Base-by-base conservation (phyloP, 2,113 vertebrate genomes). In the Arenaria interpres region DNA sequence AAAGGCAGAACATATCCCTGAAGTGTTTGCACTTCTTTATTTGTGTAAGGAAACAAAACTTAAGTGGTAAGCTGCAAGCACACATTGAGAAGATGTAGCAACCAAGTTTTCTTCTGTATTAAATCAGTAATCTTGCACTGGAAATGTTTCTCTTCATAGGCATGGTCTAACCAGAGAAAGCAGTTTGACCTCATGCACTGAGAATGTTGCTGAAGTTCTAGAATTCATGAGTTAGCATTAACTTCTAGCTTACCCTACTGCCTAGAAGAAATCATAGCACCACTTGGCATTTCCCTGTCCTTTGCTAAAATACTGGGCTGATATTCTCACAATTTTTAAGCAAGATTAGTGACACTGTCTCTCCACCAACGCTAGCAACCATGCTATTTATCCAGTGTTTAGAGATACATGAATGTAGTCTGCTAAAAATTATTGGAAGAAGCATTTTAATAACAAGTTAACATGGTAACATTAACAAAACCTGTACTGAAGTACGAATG, bases 301-400 rank as follows among this genome's bases (percentile, higher is more conserved):
- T 71, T 64, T 67, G 7, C 4, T 46, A 63, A 89, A 80, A 28
- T 41, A 57, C 2, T 73, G 15, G 15, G 33, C 4, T 66, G 6
- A 16, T 20, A 30, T 41, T 53, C 8, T 18, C 7, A 25, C 2
- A 9, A 8, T 20, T 63, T 91, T 89, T 37, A 74, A 77, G 3
- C 2, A 56, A 43, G 4, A 9, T 25, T 86, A 3, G 0, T 59
- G 54, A 74, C 2, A 7, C 3, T 41, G 10, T 33, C 11, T 45
- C 59, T 78, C 7, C 35, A 71, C 4, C 7, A 60, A 23, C 5
- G 25, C 7, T 60, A 56, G 10, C 10, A 80, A 46, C 12, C 7
- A 19, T 54, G 16, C 1, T 39, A 5, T 72, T 91, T 78, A 71
- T 35, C 60, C 39, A 28, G 1, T 56, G 12, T 54, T 89, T 67